Evolutionary conservation across 2,888 invertebrate genomes (phyloP), one percentile per base, ranked within the genome.

Genomic region (Mylabris sibirica): DNA sequence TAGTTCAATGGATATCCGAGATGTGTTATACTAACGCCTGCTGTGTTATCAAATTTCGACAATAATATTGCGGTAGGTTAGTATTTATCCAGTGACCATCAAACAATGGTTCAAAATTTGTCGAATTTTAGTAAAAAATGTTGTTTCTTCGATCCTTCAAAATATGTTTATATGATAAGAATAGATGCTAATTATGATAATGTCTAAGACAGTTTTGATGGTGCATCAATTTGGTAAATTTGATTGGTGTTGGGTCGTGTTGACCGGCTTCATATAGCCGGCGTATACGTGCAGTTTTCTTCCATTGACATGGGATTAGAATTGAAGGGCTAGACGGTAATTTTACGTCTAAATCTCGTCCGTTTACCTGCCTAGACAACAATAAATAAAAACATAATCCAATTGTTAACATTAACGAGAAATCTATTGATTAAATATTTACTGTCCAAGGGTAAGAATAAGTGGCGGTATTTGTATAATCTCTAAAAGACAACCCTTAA

Each of bases 161-260:
- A n/a, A n/a, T n/a, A n/a, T n/a, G n/a, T n/a, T n/a, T n/a, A n/a
- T n/a, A n/a, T n/a, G n/a, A n/a, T n/a, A n/a, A n/a, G n/a, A n/a
- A n/a, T n/a, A n/a, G n/a, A n/a, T n/a, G n/a, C n/a, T n/a, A n/a
- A n/a, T n/a, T n/a, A n/a, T n/a, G n/a, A n/a, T n/a, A n/a, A n/a
- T n/a, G n/a, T n/a, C n/a, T n/a, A n/a, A n/a, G n/a, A n/a, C n/a
- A n/a, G n/a, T n/a, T n/a, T n/a, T n/a, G n/a, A n/a, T n/a, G n/a
- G n/a, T n/a, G n/a, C n/a, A n/a, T n/a, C n/a, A n/a, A n/a, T n/a
- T n/a, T n/a, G n/a, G n/a, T n/a, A n/a, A n/a, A n/a, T n/a, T n/a
- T n/a, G n/a, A n/a, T n/a, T n/a, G n/a, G n/a, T n/a, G n/a, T 75
- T 73, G 70, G 72, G 68, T 72, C 71, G 68, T 70, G 63, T 66